Conservation (phyloP, 2,888 invertebrate genomes). For the Eilema caniola region DNA sequence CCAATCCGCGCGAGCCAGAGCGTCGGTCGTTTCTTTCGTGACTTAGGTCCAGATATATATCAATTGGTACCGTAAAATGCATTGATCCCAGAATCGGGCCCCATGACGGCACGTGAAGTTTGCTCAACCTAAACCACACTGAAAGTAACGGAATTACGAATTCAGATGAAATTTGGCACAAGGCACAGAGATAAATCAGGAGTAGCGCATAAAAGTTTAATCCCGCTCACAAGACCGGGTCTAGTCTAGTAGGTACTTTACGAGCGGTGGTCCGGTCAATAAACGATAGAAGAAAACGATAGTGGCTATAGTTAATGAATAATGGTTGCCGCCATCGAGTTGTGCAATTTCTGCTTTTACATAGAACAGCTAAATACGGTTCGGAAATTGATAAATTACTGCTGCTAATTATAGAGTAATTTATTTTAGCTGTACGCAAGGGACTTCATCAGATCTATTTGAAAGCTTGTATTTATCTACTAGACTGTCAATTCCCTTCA, state of each 20-base stretch:
- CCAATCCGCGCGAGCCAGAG: no score
- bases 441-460: neutral
- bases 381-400: conserved; percentile 34
- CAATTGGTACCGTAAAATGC: no score
- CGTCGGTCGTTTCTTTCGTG: no score
- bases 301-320: neutral
- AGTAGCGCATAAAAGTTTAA: neutral
- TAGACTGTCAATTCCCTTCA: neutral
- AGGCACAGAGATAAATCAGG: no score
- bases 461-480: neutral
- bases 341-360: conserved; percentile 38
- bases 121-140: no score
- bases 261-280: neutral
- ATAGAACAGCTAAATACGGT: conserved; percentile 12
- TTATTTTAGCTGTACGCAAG: neutral
- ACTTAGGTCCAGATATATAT: no score
- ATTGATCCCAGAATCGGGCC: no score
- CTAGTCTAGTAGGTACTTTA: neutral
- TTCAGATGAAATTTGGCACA: no score
- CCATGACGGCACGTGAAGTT: no score
- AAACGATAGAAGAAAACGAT: neutral
- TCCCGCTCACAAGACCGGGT: neutral
- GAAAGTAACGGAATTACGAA: no score
- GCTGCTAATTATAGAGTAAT: neutral
- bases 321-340: conserved; percentile 33